These are phyloP conservation scores for Peromyscus nudipes DNA, from an alignment of 2,797 vertebrate genomes.

Conservation along the genomic window DNA sequence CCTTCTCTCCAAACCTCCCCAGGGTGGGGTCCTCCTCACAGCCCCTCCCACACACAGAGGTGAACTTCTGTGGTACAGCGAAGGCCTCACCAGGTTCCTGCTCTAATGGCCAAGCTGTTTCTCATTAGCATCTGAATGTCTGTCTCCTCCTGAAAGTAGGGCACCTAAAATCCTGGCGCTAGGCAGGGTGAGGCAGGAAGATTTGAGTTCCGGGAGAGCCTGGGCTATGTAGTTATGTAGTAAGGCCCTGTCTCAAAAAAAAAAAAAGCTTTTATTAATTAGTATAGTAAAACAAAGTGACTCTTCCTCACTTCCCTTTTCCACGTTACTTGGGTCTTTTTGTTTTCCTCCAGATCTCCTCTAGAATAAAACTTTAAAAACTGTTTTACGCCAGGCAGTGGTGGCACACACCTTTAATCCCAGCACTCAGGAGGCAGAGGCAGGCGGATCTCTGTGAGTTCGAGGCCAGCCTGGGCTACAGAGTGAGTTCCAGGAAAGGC, in stretches of 20 bases:
- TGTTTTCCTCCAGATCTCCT: background rate
- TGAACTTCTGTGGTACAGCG: background rate
- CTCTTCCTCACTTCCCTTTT: background rate
- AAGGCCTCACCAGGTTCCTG: background rate
- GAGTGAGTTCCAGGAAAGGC: too few relatives aligned
- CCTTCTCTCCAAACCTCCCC: background rate
- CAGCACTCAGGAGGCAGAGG: too few relatives aligned
- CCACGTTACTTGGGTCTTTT: background rate
- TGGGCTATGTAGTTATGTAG: background rate
- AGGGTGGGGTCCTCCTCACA: background rate
- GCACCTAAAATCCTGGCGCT: background rate
- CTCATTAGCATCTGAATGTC: background rate
- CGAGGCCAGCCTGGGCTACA: too few relatives aligned
- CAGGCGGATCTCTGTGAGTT: too few relatives aligned
- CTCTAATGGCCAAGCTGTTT: background rate
- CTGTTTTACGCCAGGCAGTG: background rate
- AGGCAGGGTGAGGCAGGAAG: background rate
- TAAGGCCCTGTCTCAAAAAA: background rate
- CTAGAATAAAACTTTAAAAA: background rate
- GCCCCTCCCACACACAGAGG: background rate
- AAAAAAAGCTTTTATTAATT: too few relatives aligned
- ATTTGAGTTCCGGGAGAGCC: background rate
- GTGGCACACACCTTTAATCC: too few relatives aligned
- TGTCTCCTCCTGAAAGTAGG: background rate
- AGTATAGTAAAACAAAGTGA: background rate